phyloP scores from a whole-genome alignment of 2,113 vertebrate genomes.

The Corynorhinus townsendii region DNA sequence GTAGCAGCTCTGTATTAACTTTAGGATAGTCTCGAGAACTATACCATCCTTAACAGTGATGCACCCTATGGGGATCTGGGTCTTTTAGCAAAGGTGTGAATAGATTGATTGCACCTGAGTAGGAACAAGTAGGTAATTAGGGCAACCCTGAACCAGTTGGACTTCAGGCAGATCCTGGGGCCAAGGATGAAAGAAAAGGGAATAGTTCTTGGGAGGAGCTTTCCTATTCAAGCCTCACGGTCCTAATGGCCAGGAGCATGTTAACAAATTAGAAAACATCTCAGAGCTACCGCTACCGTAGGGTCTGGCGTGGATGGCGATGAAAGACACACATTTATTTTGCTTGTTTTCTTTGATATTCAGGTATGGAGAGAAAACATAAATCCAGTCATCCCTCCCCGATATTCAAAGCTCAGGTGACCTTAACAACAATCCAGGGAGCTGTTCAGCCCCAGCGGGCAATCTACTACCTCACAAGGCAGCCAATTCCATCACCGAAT shows the following conservation, averaged over 20 bases:
- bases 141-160: neutral
- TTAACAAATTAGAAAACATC: neutral
- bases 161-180: neutral
- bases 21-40: neutral
- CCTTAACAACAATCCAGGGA: neutral
- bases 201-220: neutral
- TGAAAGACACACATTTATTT: neutral
- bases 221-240: neutral
- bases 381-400: neutral
- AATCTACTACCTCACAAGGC: neutral
- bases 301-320: neutral
- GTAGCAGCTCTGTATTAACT: neutral
- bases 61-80: fast-evolving
- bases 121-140: neutral
- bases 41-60: neutral
- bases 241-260: neutral
- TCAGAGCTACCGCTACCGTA: neutral
- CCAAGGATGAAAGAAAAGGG: neutral
- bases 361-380: neutral
- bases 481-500: neutral
- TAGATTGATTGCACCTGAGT: neutral
- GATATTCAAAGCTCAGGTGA: neutral
- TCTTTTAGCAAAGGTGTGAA: neutral
- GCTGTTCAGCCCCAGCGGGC: neutral
- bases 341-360: neutral